A percentile compares a stretch with the other conserved stretches of the same genome.
phyloP scores from a whole-genome alignment of 2,797 vertebrate species.

The Clarias platycephalus region DNA sequence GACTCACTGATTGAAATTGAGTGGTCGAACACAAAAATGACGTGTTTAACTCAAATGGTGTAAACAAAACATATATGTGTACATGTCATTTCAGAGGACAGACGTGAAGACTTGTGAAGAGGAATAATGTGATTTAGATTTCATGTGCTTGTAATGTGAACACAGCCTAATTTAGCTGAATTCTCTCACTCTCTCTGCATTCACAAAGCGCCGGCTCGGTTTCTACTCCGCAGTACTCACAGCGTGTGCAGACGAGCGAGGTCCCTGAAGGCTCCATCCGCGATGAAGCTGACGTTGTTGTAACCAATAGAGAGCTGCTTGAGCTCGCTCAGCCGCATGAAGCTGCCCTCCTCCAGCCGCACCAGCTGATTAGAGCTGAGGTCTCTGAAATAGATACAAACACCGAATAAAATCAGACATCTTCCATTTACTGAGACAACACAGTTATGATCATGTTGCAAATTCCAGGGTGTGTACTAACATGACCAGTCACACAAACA shows the following conservation, averaged over 20 bases:
- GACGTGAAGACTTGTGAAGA: too few relatives aligned
- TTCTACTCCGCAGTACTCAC: slow-evolving; percentile 75
- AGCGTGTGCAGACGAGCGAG: slow-evolving; percentile 86
- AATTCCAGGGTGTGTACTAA: neutral
- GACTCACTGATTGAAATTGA: too few relatives aligned
- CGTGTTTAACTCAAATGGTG: too few relatives aligned
- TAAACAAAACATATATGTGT: too few relatives aligned
- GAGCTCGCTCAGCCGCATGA: slow-evolving; percentile 85
- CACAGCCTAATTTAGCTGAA: too few relatives aligned
- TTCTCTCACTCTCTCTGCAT: too few relatives aligned
- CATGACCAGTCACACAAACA: neutral
- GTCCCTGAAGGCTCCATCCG: slow-evolving; percentile 91
- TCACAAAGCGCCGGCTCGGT: neutral
- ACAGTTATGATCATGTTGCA: neutral
- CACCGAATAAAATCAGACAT: neutral
- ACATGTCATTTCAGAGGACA: too few relatives aligned
- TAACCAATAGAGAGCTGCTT: slow-evolving; percentile 85
- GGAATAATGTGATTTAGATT: too few relatives aligned
- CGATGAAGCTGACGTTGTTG: slow-evolving; percentile 93
- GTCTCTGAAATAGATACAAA: slow-evolving; percentile 71
- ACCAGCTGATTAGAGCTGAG: slow-evolving; percentile 88
- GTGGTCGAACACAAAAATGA: too few relatives aligned
- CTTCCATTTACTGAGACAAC: neutral
- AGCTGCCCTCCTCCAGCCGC: slow-evolving; percentile 91
- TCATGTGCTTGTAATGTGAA: too few relatives aligned